Conservation (phyloP, 2,888 invertebrate genomes). For the Colletes collaris region DNA sequence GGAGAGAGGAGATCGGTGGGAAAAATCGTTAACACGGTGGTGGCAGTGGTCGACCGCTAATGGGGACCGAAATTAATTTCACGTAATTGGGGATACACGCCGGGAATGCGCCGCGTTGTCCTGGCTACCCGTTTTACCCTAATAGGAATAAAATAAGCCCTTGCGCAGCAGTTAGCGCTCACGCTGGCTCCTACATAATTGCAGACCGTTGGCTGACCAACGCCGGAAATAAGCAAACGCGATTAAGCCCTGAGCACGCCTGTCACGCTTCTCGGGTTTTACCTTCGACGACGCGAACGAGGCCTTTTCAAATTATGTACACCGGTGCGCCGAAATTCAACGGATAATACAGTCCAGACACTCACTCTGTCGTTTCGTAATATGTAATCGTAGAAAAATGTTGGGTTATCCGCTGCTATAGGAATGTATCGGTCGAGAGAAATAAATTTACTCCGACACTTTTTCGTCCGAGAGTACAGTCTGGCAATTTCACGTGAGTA, state of each 20-base stretch:
- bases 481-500: no score
- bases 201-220: slow-evolving; percentile 66
- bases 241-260: slow-evolving; percentile 76
- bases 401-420: slow-evolving; percentile 1
- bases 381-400: neutral
- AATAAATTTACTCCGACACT: neutral
- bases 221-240: slow-evolving; percentile 81
- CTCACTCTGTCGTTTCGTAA: neutral
- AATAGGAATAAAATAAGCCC: slow-evolving; percentile 82
- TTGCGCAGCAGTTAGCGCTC: slow-evolving; percentile 56
- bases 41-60: slow-evolving; percentile 75
- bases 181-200: slow-evolving; percentile 70
- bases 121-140: slow-evolving; percentile 80
- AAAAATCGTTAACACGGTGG: slow-evolving; percentile 77
- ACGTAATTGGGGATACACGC: slow-evolving; percentile 78
- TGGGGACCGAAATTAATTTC: slow-evolving; percentile 81
- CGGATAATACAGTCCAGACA: slow-evolving; percentile 23
- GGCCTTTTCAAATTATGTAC: slow-evolving; percentile 55
- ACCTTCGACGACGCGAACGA: slow-evolving; percentile 53
- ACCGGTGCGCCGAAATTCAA: slow-evolving; percentile 41
- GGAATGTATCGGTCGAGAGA: neutral
- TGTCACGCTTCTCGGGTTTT: slow-evolving; percentile 77
- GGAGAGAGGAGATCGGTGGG: slow-evolving; percentile 49
- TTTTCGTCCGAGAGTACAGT: no score
- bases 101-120: slow-evolving; percentile 51